Evolutionary conservation across 1,140 invertebrate genomes (phyloP).

Genomic region (Aphelenchoides avenae): DNA sequence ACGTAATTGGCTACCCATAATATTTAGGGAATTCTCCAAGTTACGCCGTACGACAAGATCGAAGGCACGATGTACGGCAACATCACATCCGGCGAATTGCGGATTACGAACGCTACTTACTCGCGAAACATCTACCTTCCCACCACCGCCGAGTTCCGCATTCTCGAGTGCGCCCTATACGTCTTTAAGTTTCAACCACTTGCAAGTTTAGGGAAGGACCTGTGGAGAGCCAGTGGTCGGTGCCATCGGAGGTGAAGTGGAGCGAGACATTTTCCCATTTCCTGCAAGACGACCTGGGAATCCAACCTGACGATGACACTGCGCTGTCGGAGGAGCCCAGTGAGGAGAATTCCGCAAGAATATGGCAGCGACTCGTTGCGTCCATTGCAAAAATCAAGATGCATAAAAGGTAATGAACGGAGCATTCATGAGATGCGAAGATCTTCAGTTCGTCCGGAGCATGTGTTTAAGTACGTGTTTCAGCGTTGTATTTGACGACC

Average conservation of each 20-base stretch:
- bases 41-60: slow-evolving; percentile 19
- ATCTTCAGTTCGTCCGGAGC: neutral
- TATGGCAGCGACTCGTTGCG: slow-evolving; percentile 20
- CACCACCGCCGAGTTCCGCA: neutral
- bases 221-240: slow-evolving; percentile 8
- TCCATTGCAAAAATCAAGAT: slow-evolving; percentile 24
- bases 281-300: slow-evolving; percentile 18
- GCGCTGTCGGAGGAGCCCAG: neutral
- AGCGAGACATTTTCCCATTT: slow-evolving; percentile 26
- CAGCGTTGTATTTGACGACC: slow-evolving; percentile 18
- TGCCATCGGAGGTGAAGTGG: slow-evolving; percentile 22
- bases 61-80: slow-evolving; percentile 24
- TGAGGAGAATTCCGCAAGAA: neutral
- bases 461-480: neutral
- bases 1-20: neutral
- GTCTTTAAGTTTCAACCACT: slow-evolving; percentile 7
- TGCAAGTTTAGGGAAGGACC: neutral
- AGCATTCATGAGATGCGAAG: neutral
- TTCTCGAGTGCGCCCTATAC: neutral
- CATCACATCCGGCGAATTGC: slow-evolving; percentile 15
- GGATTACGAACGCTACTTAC: slow-evolving; percentile 31
- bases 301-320: neutral
- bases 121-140: slow-evolving; percentile 1
- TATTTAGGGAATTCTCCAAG: slow-evolving; percentile 20
- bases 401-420: slow-evolving; percentile 17